A percentile compares a stretch with the other conserved stretches of the same genome.
phyloP scores from a whole-genome alignment of 1,140 invertebrate species.

The Drosophila nigrodunni region DNA sequence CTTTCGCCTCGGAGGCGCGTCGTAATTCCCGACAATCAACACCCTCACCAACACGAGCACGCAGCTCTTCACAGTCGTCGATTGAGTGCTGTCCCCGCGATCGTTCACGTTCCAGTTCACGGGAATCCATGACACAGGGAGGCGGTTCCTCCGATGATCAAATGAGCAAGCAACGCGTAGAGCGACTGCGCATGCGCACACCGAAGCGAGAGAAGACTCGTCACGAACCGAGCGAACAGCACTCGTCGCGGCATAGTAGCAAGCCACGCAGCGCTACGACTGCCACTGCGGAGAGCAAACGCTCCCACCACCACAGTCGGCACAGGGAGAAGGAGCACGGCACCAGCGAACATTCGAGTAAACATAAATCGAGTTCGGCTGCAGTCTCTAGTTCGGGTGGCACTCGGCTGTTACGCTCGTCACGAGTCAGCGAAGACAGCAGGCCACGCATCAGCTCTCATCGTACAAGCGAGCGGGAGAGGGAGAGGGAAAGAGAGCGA shows the following conservation, averaged over 20 bases:
- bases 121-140: constrained; percentile 71
- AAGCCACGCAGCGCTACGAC: constrained; percentile 38
- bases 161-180: constrained; percentile 56
- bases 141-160: constrained; percentile 77
- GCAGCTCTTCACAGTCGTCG: constrained; percentile 80
- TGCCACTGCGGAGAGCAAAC: constrained; percentile 40
- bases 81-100: constrained; percentile 77
- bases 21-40: constrained; percentile 70
- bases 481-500: constrained; percentile 41
- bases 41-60: constrained; percentile 68
- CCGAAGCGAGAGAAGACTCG: constrained; percentile 66
- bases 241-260: constrained; percentile 39
- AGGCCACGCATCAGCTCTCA: constrained; percentile 55
- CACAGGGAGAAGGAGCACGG: constrained; percentile 53
- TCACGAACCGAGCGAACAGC: constrained; percentile 47
- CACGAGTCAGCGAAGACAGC: constrained; percentile 57
- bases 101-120: constrained; percentile 79
- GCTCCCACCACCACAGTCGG: constrained; percentile 55
- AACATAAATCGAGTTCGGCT: constrained; percentile 35
- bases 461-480: constrained; percentile 51
- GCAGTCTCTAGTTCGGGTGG: constrained; percentile 7
- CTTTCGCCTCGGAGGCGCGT: constrained; percentile 74
- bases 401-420: constrained; percentile 65
- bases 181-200: constrained; percentile 65
- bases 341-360: constrained; percentile 34